Conservation (phyloP, 64 coral and sea anemone genomes). For the Stichodactyla helianthus region DNA sequence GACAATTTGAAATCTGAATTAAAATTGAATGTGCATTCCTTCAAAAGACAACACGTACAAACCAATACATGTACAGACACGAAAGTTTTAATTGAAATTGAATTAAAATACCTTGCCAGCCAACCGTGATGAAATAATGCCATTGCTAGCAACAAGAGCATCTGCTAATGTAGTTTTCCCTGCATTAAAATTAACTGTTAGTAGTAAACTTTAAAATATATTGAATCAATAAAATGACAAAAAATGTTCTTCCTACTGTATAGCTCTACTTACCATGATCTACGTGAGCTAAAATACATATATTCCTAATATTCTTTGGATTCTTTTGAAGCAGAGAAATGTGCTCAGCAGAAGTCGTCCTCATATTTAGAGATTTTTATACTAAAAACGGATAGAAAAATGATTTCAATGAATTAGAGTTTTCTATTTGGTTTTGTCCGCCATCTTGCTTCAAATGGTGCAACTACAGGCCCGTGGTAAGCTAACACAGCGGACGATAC, state of each 20-base stretch:
- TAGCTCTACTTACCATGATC: slow-evolving; percentile 77
- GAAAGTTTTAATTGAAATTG: not conserved
- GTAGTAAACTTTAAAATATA: not conserved
- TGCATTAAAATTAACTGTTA: not conserved
- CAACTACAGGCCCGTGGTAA: slow-evolving; percentile 41
- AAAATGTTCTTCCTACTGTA: not conserved
- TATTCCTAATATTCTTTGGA: slow-evolving; percentile 97
- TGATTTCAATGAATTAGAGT: not conserved
- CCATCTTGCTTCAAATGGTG: slow-evolving; percentile 39
- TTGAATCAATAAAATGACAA: not conserved
- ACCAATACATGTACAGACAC: not conserved
- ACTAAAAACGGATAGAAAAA: not conserved
- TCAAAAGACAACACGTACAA: not conserved
- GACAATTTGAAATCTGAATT: too few relatives aligned
- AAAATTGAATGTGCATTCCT: too few relatives aligned
- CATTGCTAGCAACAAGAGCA: slow-evolving; percentile 97
- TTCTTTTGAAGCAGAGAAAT: slow-evolving; percentile 82
- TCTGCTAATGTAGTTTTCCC: slow-evolving; percentile 98
- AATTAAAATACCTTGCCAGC: slow-evolving; percentile 76
- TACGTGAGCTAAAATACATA: slow-evolving; percentile 98
- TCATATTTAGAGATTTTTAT: slow-evolving; percentile 45
- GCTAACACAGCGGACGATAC: not conserved
- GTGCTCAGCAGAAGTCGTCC: slow-evolving; percentile 42
- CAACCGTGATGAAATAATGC: slow-evolving; percentile 86
- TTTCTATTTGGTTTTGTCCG: slow-evolving; percentile 10